Evolutionary conservation across 2,888 invertebrate species (phyloP), one percentile per base, ranked within the genome.

Genomic region (Abrostola tripartita): DNA sequence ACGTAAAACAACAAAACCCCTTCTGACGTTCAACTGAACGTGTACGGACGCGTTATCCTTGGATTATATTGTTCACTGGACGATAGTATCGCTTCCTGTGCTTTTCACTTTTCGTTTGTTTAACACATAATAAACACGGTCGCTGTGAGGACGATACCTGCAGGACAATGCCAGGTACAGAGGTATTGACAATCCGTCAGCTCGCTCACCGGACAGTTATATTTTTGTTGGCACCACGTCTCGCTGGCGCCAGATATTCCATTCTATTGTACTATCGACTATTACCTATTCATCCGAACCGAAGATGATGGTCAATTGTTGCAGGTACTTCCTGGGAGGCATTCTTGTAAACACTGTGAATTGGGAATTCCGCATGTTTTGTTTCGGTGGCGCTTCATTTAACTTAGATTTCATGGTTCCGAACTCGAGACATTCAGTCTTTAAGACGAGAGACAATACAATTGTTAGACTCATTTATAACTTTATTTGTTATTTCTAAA

Each of bases 201-300:
- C 73, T 85, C 81, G 78, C 82, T 86, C 79, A 81, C 76, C 67
- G 79, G 69, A 89, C 92, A 90, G 92, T 92, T 92, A 92, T 86
- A 83, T 87, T 86, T 83, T 87, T 86, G 83, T 88, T 83, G 72
- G 71, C 63, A 69, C 58, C 55, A 44, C 92, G 92, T 88, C 91
- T 61, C 68, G 79, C 83, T 90, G 93, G 93, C 94, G 94, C 94
- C 94, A 89, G 86, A 86, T 84, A 82, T 83, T 81, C 82, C 81
- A 65, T 76, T 68, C 86, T 81, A 88, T 90, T 92, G 90, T 92
- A 36, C 67, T 72, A 67, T 68, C 58, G 57, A 63, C 79, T 75
- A 79, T 82, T 85, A 74, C 70, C 81, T 81, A 82, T 88, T 85
- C 81, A 87, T 77, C 63, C 68, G 73, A 61, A 66, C 75, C 65